A percentile compares a stretch with the other conserved stretches of the same genome.
Evolutionary conservation across 2,113 vertebrate genomes (phyloP).

Genomic region (Ancistrus triradiatus): DNA sequence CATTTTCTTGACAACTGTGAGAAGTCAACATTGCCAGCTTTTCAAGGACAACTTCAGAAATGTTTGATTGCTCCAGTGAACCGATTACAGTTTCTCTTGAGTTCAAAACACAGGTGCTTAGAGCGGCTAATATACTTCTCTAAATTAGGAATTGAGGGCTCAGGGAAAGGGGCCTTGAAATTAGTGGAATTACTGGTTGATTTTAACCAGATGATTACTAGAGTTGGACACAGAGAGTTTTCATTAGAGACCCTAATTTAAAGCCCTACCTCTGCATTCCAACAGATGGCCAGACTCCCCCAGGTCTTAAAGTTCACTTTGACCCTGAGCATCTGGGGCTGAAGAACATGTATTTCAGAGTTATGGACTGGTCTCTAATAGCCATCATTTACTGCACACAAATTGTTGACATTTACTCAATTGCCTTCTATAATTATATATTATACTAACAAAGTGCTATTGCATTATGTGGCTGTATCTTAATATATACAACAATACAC

Average conservation of each 20-base stretch:
- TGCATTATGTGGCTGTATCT: no score
- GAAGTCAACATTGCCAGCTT: slow-evolving; percentile 27
- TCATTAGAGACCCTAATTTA: slow-evolving; percentile 98
- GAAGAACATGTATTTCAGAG: background rate
- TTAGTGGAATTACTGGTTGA: slow-evolving; percentile 98
- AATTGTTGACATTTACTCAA: background rate
- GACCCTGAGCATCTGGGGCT: slow-evolving; percentile 59
- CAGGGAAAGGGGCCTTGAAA: slow-evolving; percentile 85
- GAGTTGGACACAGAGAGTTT: slow-evolving; percentile 90
- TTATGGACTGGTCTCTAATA: slow-evolving; percentile 4
- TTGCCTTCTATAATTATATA: no score
- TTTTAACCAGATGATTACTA: slow-evolving; percentile 99
- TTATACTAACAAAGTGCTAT: no score
- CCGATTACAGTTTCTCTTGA: slow-evolving; percentile 44
- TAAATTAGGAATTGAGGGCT: slow-evolving; percentile 94
- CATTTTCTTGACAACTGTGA: background rate
- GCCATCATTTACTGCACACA: background rate
- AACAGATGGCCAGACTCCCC: slow-evolving; percentile 74
- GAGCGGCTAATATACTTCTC: slow-evolving; percentile 87
- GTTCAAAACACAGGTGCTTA: slow-evolving; percentile 91
- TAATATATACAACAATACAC: no score
- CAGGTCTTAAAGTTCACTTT: slow-evolving; percentile 75
- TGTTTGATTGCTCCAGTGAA: slow-evolving; percentile 40
- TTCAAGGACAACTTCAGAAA: slow-evolving; percentile 23
- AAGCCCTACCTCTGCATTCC: slow-evolving; percentile 89